phyloP scores from a whole-genome alignment of 1,140 invertebrate genomes.

The Stenopsyche tienmushanensis region DNA sequence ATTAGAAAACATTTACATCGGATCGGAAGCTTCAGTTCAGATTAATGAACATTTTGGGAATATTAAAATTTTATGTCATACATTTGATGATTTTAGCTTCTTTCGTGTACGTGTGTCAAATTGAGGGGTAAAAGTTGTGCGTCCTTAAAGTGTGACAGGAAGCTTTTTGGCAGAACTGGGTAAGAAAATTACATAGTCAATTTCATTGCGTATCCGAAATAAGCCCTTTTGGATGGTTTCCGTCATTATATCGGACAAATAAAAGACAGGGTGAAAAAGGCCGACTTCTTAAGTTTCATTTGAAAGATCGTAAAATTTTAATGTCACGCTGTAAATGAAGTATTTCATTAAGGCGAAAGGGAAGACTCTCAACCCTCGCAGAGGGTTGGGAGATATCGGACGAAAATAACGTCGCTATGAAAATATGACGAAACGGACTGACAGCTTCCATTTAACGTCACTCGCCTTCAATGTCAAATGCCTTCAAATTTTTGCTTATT shows the following conservation, averaged over 20 bases:
- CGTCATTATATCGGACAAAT: conserved; percentile 22
- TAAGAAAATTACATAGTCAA: conserved; percentile 31
- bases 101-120: no score
- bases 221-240: conserved; percentile 16
- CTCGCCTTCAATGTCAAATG: not conserved
- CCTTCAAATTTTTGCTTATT: not conserved
- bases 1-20: no score
- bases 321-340: conserved; percentile 37
- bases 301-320: conserved; percentile 38
- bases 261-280: conserved; percentile 20
- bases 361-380: not conserved
- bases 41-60: no score
- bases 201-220: conserved; percentile 27
- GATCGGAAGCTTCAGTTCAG: no score
- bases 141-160: no score
- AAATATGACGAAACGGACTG: conserved; percentile 22
- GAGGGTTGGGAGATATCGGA: not conserved
- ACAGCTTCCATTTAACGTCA: conserved; percentile 10
- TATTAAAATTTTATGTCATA: no score
- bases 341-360: conserved; percentile 35
- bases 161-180: no score
- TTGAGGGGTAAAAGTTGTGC: no score
- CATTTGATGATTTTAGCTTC: no score
- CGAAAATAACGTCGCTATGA: not conserved
- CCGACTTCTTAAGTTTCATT: conserved; percentile 27